Evolutionary conservation across 2,888 invertebrate species (phyloP), one percentile per base, ranked within the genome.

Genomic region (Caenorhabditis sp.): DNA sequence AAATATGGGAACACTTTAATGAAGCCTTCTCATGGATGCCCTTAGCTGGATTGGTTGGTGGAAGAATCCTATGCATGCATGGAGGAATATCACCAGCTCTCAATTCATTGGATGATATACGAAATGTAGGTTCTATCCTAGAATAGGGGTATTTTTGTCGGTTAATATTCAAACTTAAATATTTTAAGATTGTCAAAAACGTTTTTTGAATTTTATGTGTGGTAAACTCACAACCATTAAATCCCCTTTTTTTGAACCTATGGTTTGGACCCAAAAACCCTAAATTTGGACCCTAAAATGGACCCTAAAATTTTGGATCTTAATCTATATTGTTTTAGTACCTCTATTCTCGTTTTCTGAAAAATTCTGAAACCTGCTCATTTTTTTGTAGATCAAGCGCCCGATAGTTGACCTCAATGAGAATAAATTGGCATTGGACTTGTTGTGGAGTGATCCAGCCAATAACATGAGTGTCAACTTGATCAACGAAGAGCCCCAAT

Each of bases 31-130:
- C 60, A 0, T 73, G 52, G 61, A 68, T 78, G 68, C 78, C 78
- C 0, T 50, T 78, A 12, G 70, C 70, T 12, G 70, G 66, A 10
- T 43, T 78, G 8, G 54, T 76, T 26, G 76, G 70, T 14, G 36
- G 54, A 23, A 65, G 63, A 23, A 75, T 79, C n/a, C 54, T 79
- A 1, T 79, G 79, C 54, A 68, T 77, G 70, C 79, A 79, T 57
- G 77, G 77, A 14, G 79, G 79, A n/a, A 75, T 79, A 43, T 74
- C 71, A 14, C 63, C 64, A 21, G 26, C 52, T 21, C 21, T 79
- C 36, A 75, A 43, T 7, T 50, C 17, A 7, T 56, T 67, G 12
- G 64, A 65, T 4, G 78, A 70, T 25, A 73, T 78, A 56, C 26
- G 38, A 23, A 2, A 10, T 5, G 43, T 43, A 43, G n/a, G n/a